A percentile compares a stretch with the other conserved stretches of the same genome.
These are phyloP conservation scores for Ptychochromis oligacanthus DNA, from an alignment of 2,113 vertebrate genomes.

Conservation along the genomic window DNA sequence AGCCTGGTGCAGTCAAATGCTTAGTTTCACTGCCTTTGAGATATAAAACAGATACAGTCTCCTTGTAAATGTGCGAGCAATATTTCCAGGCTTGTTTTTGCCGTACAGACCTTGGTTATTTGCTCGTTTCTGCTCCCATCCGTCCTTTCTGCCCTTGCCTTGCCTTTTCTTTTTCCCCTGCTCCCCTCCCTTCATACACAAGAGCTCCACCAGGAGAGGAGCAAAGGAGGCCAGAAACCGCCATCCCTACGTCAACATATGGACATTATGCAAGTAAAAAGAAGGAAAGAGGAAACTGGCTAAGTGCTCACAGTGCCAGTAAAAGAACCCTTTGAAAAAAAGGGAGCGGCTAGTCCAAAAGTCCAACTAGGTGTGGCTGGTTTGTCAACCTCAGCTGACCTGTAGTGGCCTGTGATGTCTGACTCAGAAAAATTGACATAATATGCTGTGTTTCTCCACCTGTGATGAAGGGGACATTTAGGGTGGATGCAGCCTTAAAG, in stretches of 20 bases:
- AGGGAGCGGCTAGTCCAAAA: slow-evolving; percentile 11
- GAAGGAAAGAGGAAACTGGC: not conserved
- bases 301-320: not conserved
- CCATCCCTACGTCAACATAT: slow-evolving; percentile 2
- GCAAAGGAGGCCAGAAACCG: not conserved
- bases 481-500: not conserved
- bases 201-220: not conserved
- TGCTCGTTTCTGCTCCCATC: slow-evolving; percentile 37
- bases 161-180: not conserved
- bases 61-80: not conserved
- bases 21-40: slow-evolving; percentile 5
- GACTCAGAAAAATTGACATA: slow-evolving; percentile 12
- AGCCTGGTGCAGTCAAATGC: not conserved
- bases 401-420: not conserved
- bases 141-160: not conserved
- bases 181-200: not conserved
- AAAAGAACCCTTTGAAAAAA: slow-evolving; percentile 35
- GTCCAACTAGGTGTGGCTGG: slow-evolving; percentile 31
- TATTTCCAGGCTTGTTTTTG: slow-evolving; percentile 32
- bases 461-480: not conserved
- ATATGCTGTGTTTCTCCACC: not conserved
- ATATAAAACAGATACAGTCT: slow-evolving; percentile 23
- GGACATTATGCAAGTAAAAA: not conserved
- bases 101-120: slow-evolving; percentile 1
- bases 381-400: slow-evolving; percentile 22